A percentile compares a stretch with the other conserved stretches of the same genome.
phyloP scores from a whole-genome alignment of 2,888 invertebrate species.

The Pammene aurita region DNA sequence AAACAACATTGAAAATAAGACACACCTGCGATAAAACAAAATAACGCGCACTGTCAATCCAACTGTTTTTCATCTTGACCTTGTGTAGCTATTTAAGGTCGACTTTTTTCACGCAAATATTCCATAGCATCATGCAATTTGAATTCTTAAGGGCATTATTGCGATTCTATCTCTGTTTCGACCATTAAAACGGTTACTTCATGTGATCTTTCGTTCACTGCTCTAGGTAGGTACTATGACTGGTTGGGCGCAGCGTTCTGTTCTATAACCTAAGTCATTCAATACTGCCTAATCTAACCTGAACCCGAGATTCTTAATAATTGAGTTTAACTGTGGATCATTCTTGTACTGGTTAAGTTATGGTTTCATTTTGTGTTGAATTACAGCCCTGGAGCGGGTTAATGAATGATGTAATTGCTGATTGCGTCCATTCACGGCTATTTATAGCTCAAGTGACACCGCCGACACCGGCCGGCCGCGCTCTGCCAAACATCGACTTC shows the following conservation, averaged over 20 bases:
- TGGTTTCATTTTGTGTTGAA: not conserved
- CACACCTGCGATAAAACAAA: conserved; percentile 4
- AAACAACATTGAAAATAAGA: not conserved
- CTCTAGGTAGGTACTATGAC: not conserved
- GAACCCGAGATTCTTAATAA: not conserved
- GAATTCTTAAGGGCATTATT: not conserved
- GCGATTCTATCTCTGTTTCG: not conserved
- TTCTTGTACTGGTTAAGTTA: not conserved
- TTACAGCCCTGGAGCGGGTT: conserved; percentile 33
- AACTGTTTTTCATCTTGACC: not conserved
- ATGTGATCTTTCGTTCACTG: conserved; percentile 2
- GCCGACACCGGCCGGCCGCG: conserved; percentile 48
- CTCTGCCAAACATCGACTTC: conserved; percentile 31
- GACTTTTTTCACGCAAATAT: not conserved
- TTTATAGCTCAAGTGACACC: conserved; percentile 51
- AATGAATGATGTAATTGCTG: conserved; percentile 67
- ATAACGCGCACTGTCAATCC: not conserved
- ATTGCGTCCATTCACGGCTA: conserved; percentile 63
- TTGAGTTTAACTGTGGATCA: not conserved
- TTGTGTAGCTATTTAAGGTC: not conserved
- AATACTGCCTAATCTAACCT: not conserved
- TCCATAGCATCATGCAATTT: not conserved
- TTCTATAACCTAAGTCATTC: not conserved
- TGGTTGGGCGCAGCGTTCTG: not conserved
- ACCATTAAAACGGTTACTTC: not conserved